phyloP scores from a whole-genome alignment of 2,797 vertebrate genomes.

The Poeciliopsis gracilis region DNA sequence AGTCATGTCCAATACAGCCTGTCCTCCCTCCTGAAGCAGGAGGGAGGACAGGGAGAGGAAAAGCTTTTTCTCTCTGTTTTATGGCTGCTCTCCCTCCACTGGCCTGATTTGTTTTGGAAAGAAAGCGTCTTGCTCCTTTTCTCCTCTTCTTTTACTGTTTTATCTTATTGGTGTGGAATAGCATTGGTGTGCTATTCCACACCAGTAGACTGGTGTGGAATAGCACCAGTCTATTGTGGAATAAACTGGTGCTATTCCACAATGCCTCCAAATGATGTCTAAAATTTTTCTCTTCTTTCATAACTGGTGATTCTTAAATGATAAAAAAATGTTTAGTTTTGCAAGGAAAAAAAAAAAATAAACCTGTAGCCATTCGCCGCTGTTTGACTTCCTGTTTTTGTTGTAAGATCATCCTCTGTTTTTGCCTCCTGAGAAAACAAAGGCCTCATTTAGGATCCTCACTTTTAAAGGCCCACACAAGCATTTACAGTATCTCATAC shows the following conservation, averaged over 20 bases:
- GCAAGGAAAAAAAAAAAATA: neutral
- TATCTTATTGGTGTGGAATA: constrained; percentile 16
- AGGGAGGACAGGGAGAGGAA: constrained; percentile 44
- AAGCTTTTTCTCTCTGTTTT: constrained; percentile 62
- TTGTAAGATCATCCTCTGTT: constrained; percentile 59
- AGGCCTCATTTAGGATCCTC: constrained; percentile 20
- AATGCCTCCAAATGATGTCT: neutral
- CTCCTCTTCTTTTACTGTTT: constrained; percentile 39
- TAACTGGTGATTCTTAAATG: constrained; percentile 4
- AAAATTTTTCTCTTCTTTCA: neutral
- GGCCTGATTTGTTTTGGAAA: constrained; percentile 59
- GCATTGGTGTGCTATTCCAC: too few species aligned
- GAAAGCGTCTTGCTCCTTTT: constrained; percentile 33
- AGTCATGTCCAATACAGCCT: constrained; percentile 53
- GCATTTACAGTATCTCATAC: constrained; percentile 27
- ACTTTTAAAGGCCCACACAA: constrained; percentile 18
- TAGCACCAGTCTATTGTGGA: too few species aligned
- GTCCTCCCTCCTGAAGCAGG: constrained; percentile 34
- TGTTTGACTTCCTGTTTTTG: constrained; percentile 45
- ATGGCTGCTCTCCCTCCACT: constrained; percentile 75
- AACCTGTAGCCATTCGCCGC: constrained; percentile 13
- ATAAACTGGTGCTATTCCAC: neutral
- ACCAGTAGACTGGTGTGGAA: too few species aligned
- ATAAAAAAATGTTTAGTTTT: constrained; percentile 3
- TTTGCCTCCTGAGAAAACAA: constrained; percentile 56